Percentiles rank a stretch among this genome's conserved stretches.
These are phyloP conservation scores for Podotricha telesiphe DNA, from an alignment of 2,888 invertebrate genomes.

Conservation along the genomic window DNA sequence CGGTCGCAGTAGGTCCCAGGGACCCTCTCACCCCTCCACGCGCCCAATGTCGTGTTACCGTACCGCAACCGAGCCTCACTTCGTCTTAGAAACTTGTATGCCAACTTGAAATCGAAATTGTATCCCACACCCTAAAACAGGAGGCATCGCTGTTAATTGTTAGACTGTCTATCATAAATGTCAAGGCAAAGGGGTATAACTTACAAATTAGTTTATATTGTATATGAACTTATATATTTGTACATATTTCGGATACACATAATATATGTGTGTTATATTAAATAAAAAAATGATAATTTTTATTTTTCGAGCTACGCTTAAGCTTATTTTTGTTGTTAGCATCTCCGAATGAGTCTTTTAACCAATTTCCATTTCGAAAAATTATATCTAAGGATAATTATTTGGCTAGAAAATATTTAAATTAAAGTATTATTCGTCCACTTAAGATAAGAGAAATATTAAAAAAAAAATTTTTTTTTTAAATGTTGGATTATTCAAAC, in stretches of 20 bases:
- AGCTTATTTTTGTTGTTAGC: no score
- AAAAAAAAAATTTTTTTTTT: no score
- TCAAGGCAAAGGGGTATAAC: not conserved
- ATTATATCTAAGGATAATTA: no score
- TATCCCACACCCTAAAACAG: slow-evolving; percentile 87
- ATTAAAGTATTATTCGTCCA: no score
- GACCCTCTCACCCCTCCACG: slow-evolving; percentile 90
- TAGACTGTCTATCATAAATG: slow-evolving; percentile 29
- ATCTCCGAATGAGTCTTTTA: no score
- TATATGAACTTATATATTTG: not conserved
- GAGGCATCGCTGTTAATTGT: slow-evolving; percentile 33
- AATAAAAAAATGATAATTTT: not conserved
- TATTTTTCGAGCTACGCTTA: no score
- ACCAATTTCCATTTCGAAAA: no score
- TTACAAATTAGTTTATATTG: not conserved
- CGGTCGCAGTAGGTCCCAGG: slow-evolving; percentile 92
- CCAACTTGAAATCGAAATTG: slow-evolving; percentile 92
- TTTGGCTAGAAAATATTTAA: no score
- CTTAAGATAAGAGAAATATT: no score
- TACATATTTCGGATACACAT: no score
- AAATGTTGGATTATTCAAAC: no score
- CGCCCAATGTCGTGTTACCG: slow-evolving; percentile 88
- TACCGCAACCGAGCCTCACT: slow-evolving; percentile 90
- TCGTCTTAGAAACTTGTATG: slow-evolving; percentile 91
- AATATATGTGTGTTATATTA: not conserved